Percentiles rank a stretch among this genome's conserved stretches.
phyloP scores from a whole-genome alignment of 2,113 vertebrate genomes.

The Rynchops niger region DNA sequence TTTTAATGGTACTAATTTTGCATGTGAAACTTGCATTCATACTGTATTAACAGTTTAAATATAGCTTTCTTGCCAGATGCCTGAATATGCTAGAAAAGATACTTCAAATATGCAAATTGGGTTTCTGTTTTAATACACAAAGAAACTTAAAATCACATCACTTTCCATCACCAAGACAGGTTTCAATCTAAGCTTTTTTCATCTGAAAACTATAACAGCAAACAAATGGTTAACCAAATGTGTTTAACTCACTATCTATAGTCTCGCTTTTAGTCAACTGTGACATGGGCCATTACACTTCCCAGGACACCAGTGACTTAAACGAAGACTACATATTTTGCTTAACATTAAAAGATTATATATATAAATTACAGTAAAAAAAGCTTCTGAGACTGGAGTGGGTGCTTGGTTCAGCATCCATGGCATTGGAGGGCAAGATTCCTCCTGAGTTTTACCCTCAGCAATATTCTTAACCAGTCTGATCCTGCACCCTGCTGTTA shows the following conservation, averaged over 20 bases:
- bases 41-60: conserved; percentile 72
- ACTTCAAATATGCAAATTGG: conserved; percentile 74
- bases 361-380: conserved; percentile 18
- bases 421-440: background rate
- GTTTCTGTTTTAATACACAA: conserved; percentile 79
- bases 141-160: conserved; percentile 75
- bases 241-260: conserved; percentile 58
- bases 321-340: conserved; percentile 60
- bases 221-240: conserved; percentile 78
- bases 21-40: conserved; percentile 67
- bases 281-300: conserved; percentile 63
- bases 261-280: conserved; percentile 74
- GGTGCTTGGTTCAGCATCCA: background rate
- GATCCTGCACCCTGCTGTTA: conserved; percentile 57
- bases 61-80: conserved; percentile 72
- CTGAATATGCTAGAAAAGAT: conserved; percentile 71
- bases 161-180: conserved; percentile 75
- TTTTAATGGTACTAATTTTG: conserved; percentile 62
- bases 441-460: background rate
- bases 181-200: conserved; percentile 73
- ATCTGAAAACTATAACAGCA: conserved; percentile 73
- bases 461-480: conserved; percentile 27
- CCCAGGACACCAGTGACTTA: conserved; percentile 56
- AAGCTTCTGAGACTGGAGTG: background rate
- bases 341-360: conserved; percentile 46